Conservation (phyloP, 2,113 vertebrate genomes). For the Hyperoodon ampullatus region DNA sequence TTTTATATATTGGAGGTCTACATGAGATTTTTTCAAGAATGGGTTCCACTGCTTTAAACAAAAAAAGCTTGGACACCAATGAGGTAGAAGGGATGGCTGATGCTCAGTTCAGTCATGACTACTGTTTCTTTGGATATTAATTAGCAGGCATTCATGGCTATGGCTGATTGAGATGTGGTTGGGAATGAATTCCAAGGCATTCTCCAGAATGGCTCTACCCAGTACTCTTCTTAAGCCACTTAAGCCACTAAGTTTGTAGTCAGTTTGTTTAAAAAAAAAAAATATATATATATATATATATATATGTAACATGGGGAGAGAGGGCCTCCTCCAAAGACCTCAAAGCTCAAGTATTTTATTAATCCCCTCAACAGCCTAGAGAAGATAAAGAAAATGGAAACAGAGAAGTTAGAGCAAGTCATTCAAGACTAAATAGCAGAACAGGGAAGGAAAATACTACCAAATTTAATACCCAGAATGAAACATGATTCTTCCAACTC, state of each 20-base stretch:
- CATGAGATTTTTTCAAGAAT: not conserved
- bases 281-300: no score
- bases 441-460: not conserved
- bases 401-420: not conserved
- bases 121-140: not conserved
- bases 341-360: not conserved
- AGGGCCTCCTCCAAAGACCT: not conserved
- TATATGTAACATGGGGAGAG: not conserved
- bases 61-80: not conserved
- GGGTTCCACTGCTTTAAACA: not conserved
- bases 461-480: not conserved
- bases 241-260: not conserved
- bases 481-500: not conserved
- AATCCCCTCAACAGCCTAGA: not conserved
- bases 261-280: not conserved
- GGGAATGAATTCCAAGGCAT: not conserved
- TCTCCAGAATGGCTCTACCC: not conserved
- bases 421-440: not conserved
- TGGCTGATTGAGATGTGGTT: not conserved
- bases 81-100: not conserved
- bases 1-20: not conserved
- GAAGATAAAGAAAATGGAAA: not conserved
- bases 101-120: not conserved
- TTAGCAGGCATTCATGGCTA: not conserved
- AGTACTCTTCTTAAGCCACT: no score